These are phyloP conservation scores for Hoplias malabaricus DNA, from an alignment of 2,113 vertebrate species.

Conservation along the genomic window DNA sequence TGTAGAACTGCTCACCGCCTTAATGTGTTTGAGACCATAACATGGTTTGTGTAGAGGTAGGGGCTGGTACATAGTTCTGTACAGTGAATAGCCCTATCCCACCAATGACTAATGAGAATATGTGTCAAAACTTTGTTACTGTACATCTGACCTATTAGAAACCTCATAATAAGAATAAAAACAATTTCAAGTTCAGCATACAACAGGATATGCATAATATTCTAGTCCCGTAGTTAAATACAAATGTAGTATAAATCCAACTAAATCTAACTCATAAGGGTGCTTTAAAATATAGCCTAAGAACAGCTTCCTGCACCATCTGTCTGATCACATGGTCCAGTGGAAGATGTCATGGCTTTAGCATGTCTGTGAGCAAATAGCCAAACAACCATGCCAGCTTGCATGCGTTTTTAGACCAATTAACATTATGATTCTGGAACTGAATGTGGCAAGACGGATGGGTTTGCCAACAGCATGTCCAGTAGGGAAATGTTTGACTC, in stretches of 20 bases:
- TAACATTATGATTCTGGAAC: neutral
- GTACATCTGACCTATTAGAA: too few relatives aligned
- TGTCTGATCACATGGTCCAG: conserved; percentile 19
- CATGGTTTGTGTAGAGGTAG: too few relatives aligned
- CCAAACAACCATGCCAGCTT: neutral
- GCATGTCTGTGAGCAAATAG: neutral
- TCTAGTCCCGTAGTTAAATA: neutral
- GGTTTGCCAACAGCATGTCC: neutral
- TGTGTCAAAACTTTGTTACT: too few relatives aligned
- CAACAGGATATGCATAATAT: too few relatives aligned
- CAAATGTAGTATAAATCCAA: neutral
- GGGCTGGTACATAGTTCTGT: too few relatives aligned
- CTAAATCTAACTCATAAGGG: neutral
- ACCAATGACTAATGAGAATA: too few relatives aligned
- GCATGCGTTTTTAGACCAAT: neutral
- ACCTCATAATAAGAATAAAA: too few relatives aligned
- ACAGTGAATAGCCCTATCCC: too few relatives aligned
- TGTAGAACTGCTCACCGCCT: too few relatives aligned
- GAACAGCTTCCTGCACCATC: conserved; percentile 11
- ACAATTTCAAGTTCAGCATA: neutral
- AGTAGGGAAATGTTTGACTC: neutral
- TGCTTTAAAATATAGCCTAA: neutral
- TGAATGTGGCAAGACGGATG: neutral
- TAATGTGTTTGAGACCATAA: too few relatives aligned
- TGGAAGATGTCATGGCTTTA: neutral